Percentiles rank a stretch among this genome's conserved stretches.
These are phyloP conservation scores for Potorous gilbertii DNA, from an alignment of 2,797 vertebrate genomes.

Conservation along the genomic window DNA sequence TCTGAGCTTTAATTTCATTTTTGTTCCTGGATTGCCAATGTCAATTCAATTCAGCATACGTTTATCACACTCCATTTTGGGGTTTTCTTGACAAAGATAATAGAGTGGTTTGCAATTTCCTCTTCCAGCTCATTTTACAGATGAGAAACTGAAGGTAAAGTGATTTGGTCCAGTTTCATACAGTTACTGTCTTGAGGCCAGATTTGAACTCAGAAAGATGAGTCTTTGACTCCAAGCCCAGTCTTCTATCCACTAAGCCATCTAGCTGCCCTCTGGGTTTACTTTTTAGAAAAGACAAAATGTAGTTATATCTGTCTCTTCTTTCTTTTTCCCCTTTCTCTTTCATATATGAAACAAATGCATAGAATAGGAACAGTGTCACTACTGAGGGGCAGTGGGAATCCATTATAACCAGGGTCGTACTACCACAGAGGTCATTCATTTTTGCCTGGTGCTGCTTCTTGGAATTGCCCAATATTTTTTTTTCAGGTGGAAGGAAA, in stretches of 20 bases:
- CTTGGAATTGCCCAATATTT: background rate
- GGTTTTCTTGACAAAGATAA: background rate
- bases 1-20: background rate
- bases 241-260: background rate
- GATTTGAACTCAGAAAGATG: background rate
- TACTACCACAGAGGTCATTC: background rate
- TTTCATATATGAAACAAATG: background rate
- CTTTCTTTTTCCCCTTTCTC: background rate
- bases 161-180: background rate
- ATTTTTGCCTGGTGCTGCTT: background rate
- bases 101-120: background rate
- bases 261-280: background rate
- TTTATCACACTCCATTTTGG: background rate
- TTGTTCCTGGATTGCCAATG: background rate
- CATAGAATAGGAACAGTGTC: background rate
- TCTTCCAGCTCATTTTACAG: too few relatives aligned
- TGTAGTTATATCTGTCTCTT: background rate
- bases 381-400: background rate
- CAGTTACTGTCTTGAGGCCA: background rate
- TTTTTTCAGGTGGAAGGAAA: background rate
- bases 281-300: background rate
- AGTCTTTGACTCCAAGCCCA: background rate
- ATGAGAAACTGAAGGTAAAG: too few relatives aligned
- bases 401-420: background rate
- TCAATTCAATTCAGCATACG: background rate